phyloP scores from a whole-genome alignment of 2,113 vertebrate species.

The Phyllostomus hastatus region DNA sequence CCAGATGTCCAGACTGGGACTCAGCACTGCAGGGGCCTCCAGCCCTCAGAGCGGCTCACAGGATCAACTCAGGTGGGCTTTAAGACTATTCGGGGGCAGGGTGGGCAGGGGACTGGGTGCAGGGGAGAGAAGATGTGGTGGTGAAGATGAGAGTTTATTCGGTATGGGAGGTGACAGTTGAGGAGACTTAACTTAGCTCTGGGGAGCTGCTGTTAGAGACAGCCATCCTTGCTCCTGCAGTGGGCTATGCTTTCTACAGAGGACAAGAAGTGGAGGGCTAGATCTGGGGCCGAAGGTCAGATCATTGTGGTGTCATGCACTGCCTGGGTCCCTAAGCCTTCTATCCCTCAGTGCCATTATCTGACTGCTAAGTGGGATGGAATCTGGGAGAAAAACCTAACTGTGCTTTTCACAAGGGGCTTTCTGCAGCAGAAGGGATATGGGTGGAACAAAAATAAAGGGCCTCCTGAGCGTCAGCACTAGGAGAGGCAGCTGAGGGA shows the following conservation, averaged over 20 bases:
- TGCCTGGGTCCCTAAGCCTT: too few relatives aligned
- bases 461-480: background rate
- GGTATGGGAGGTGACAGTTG: background rate
- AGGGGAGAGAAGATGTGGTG: background rate
- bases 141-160: background rate
- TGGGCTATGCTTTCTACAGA: background rate
- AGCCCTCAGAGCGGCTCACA: background rate
- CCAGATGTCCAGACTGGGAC: background rate
- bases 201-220: background rate
- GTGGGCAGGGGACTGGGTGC: too few relatives aligned
- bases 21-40: background rate
- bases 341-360: background rate
- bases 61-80: constrained; percentile 19
- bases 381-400: background rate
- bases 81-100: background rate
- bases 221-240: background rate
- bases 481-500: background rate
- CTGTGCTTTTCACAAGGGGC: background rate
- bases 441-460: background rate
- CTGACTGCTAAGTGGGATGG: background rate
- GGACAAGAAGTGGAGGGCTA: background rate
- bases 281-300: background rate
- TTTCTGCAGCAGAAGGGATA: background rate
- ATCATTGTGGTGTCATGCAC: rapidly evolving
- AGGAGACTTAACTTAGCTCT: background rate